Percentiles rank a stretch among this genome's conserved stretches.
Evolutionary conservation across 2,797 vertebrate species (phyloP).

Genomic region (Gila robusta): DNA sequence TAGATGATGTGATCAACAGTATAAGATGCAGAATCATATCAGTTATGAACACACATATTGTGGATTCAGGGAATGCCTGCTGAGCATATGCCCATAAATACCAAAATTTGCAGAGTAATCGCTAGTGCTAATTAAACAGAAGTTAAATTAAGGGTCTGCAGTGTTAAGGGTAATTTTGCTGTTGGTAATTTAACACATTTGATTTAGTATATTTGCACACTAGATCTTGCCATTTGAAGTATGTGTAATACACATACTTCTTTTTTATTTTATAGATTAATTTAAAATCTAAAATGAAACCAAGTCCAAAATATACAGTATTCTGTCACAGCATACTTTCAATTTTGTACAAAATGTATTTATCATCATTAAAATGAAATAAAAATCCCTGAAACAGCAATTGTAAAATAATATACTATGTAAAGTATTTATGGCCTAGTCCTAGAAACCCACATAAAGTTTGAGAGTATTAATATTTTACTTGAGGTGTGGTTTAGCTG

Average conservation of each 20-base stretch:
- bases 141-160: background rate
- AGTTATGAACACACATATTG: background rate
- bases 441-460: background rate
- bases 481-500: background rate
- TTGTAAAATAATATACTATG: background rate
- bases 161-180: background rate
- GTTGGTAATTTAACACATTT: slow-evolving; percentile 9
- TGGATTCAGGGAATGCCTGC: no score
- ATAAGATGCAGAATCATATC: slow-evolving; percentile 3
- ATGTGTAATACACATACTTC: no score
- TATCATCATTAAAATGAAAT: background rate
- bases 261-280: no score
- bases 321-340: background rate
- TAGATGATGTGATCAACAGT: slow-evolving; percentile 20
- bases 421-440: background rate
- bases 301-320: background rate
- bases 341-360: background rate
- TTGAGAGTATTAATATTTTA: slow-evolving; percentile 3
- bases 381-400: background rate
- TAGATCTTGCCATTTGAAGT: background rate
- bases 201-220: background rate
- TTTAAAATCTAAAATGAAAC: background rate
- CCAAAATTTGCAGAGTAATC: background rate
- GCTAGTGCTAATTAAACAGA: slow-evolving; percentile 16
- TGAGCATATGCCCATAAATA: background rate